A percentile compares a stretch with the other conserved stretches of the same genome.
phyloP scores from a whole-genome alignment of 1,140 invertebrate genomes.

The Pseudomyrmex cubaensis region DNA sequence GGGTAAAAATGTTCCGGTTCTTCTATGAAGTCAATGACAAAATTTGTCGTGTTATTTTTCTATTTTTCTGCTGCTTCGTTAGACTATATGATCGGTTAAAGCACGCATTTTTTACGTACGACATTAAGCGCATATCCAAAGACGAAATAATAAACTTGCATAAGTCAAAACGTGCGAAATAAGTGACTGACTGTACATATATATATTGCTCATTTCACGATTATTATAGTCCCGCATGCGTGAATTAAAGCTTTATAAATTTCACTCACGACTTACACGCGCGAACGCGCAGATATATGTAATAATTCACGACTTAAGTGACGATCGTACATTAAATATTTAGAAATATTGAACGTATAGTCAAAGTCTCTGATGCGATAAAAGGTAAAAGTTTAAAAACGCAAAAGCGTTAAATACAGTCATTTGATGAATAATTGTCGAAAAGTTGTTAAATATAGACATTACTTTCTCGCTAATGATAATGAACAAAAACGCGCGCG shows the following conservation, averaged over 20 bases:
- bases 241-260: conserved; percentile 37
- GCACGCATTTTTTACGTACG: background rate
- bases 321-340: conserved; percentile 32
- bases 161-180: background rate
- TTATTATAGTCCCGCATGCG: background rate
- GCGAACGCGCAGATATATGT: conserved; percentile 13
- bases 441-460: conserved; percentile 18
- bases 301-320: conserved; percentile 22
- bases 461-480: background rate
- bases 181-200: too few species aligned
- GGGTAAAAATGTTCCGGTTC: too few species aligned
- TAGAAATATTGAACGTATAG: conserved; percentile 18
- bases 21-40: too few species aligned
- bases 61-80: too few species aligned
- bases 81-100: too few species aligned
- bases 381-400: conserved; percentile 27
- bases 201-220: too few species aligned
- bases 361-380: background rate
- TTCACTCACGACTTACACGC: conserved; percentile 46
- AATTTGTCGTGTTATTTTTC: too few species aligned
- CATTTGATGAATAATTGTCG: conserved; percentile 5
- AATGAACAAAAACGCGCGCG: conserved; percentile 15
- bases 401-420: conserved; percentile 27
- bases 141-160: background rate
- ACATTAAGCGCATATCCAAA: conserved; percentile 7